Evolutionary conservation across 2,888 invertebrate genomes (phyloP), one percentile per base, ranked within the genome.

Genomic region (Hofmannophila pseudospretella): DNA sequence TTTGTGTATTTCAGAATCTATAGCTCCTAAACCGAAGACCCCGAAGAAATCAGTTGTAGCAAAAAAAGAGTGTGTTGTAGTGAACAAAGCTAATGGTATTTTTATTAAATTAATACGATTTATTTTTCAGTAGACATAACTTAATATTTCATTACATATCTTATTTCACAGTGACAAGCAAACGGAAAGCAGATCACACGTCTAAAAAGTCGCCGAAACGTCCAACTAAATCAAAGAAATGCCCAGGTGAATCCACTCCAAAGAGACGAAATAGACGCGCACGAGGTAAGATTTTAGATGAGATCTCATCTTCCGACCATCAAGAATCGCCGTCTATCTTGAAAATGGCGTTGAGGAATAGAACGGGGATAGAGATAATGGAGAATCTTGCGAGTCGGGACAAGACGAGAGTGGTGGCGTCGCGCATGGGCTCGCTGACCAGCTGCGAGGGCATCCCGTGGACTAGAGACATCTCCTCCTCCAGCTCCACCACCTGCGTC

Each of bases 391-490:
- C 7, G 8, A n/a, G n/a, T n/a, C 2, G 2, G 8, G 5, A 5
- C 16, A 23, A 23, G n/a, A n/a, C 23, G n/a, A n/a, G 2, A n/a
- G 23, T 2, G 7, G 3, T 35, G 4, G 36, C 23, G 1, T 58
- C 66, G 2, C 49, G 70, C 5, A 58, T 58, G 25, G 48, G 49
- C 5, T 73, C 74, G 1, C n/a, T 51, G 4, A 51, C 51, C 8
- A 67, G 67, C 27, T 72, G 78, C 0, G 59, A 64, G 13, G 49
- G 49, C 12, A 45, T 67, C 0, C 80, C 80, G 0, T 85, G 82
- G 81, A 75, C 73, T 1, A 74, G 60, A 46, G 74, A 81, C 30
- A 75, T 84, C 38, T 79, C 80, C 0, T 68, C 63, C 23, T 74
- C 79, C 0, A 74, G 73, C 22, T 59, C 67, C 0, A 64, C 62